Conservation (phyloP, 2,113 vertebrate species). For the Centropristis striata region DNA sequence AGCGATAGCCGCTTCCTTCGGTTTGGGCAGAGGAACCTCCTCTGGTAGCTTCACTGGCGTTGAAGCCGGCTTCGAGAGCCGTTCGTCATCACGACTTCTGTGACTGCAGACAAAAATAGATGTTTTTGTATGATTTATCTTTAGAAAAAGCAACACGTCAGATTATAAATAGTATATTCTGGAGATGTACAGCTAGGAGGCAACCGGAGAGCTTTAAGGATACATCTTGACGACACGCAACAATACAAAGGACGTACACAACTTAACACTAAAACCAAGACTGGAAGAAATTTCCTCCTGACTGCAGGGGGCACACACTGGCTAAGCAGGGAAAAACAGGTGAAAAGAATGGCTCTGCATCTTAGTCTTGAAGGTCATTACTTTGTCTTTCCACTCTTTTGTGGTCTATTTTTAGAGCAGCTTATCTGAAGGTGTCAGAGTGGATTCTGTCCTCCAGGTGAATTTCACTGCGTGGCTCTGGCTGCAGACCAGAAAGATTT, state of each 20-base stretch:
- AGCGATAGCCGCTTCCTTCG: constrained; percentile 85
- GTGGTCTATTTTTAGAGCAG: constrained; percentile 80
- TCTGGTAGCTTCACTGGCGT: constrained; percentile 91
- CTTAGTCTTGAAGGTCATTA: constrained; percentile 79
- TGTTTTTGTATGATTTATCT: constrained; percentile 20
- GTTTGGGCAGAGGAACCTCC: constrained; percentile 87
- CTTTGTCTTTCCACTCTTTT: constrained; percentile 70
- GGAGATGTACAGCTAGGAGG: constrained; percentile 42
- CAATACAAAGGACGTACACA: not conserved
- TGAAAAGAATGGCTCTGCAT: constrained; percentile 41
- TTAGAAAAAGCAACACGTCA: constrained; percentile 21
- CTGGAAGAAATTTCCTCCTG: not conserved
- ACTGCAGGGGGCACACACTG: constrained; percentile 5
- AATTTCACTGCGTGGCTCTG: constrained; percentile 60
- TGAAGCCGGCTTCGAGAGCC: constrained; percentile 89
- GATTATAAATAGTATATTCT: constrained; percentile 52
- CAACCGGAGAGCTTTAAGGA: constrained; percentile 24
- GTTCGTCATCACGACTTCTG: constrained; percentile 95
- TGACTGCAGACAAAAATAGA: constrained; percentile 83
- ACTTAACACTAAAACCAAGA: constrained; percentile 8
- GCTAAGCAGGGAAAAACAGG: constrained; percentile 46
- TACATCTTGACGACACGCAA: constrained; percentile 8
- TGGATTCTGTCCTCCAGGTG: constrained; percentile 69
- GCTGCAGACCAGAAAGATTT: constrained; percentile 35
- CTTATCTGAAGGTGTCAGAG: constrained; percentile 76